Evolutionary conservation across 2,888 invertebrate genomes (phyloP), one percentile per base, ranked within the genome.

Genomic region (Nomada ruficornis): DNA sequence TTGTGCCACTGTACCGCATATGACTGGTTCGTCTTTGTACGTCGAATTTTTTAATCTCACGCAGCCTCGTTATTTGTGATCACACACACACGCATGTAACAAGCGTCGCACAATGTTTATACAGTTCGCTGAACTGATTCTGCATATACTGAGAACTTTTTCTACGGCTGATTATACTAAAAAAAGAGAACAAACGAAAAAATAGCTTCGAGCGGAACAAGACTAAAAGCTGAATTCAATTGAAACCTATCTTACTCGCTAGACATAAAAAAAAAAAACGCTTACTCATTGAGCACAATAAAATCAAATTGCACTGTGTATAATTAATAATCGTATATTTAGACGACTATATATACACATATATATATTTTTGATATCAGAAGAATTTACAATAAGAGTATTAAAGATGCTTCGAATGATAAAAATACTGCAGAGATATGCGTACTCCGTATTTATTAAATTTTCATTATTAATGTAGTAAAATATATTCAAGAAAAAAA

Each of bases 381-480:
- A 65, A 82, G 77, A 76, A 76, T 82, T 75, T 82, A 83, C 77
- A 76, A 36, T 67, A 82, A 50, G 59, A 63, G 50, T 82, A 59
- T 62, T 82, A 76, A 76, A 67, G 47, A 81, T 42, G 52, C 57
- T 59, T 81, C 29, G 64, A 82, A 81, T 64, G 74, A 81, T 81
- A 82, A 82, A 81, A 81, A 82, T 81, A 79, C 20, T 82, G 60
- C 70, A 59, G n/a, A 59, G 77, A 71, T 87, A 76, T 78, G 68
- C 75, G 71, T 85, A 73, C 70, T 23, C 77, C 73, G 60, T 87
- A 85, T 76, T 85, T 87, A 88, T 87, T 87, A 78, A 85, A 87
- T 76, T 78, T 68, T 70, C 67, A 60, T 72, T 73, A 36, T 67
- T 76, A 76, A 36, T 36, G 74, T 87, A 87, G 82, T 86, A 86